Evolutionary conservation across 2,888 invertebrate genomes (phyloP).

Genomic region (Apamea monoglypha): DNA sequence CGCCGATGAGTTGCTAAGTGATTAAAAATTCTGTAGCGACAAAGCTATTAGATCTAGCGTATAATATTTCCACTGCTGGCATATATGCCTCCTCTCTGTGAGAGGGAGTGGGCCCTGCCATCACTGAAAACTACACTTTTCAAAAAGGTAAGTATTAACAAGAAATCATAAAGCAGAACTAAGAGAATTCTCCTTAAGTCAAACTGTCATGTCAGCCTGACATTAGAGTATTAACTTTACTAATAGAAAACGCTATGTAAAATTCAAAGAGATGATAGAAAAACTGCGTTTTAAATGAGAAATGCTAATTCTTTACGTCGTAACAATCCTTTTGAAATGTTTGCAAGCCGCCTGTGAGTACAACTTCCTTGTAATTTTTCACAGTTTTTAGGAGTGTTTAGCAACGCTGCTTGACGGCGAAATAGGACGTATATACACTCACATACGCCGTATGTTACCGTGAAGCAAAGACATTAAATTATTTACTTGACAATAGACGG

Average conservation of each 20-base stretch:
- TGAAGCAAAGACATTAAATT: too few species aligned
- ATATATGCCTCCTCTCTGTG: background rate
- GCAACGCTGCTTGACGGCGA: too few species aligned
- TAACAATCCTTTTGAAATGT: constrained; percentile 58
- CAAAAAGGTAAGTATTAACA: constrained; percentile 2
- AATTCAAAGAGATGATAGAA: constrained; percentile 55
- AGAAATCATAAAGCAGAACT: constrained; percentile 13
- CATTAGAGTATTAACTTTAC: constrained; percentile 1
- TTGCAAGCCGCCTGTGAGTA: constrained; percentile 63
- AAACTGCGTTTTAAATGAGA: constrained; percentile 47
- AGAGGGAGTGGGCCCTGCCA: too few species aligned
- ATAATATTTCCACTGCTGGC: background rate
- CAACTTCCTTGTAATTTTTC: background rate
- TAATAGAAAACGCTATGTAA: constrained; percentile 28
- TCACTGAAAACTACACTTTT: background rate
- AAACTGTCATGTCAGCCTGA: constrained; percentile 33
- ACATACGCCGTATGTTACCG: background rate
- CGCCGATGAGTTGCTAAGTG: background rate
- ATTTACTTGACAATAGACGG: too few species aligned
- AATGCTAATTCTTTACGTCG: constrained; percentile 60
- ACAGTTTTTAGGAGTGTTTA: background rate
- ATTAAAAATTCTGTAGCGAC: too few species aligned
- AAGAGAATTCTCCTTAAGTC: background rate
- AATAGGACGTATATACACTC: background rate
- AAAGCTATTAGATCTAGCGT: background rate